Evolutionary conservation across 2,888 invertebrate species (phyloP).

Genomic region (Desoria tigrina): DNA sequence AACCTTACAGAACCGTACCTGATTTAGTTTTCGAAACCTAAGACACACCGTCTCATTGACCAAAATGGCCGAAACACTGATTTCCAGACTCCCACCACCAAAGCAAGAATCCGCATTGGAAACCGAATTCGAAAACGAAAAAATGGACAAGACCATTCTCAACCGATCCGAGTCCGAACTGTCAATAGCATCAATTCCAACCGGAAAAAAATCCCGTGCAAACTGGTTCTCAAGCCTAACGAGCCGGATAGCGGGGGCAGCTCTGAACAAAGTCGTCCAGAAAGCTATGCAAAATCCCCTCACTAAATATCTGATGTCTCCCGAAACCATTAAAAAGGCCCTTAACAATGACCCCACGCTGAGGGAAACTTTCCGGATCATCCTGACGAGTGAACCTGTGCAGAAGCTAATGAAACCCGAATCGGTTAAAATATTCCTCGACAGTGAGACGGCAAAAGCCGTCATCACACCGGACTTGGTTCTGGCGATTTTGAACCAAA

Average conservation of each 20-base stretch:
- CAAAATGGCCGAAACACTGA: too few species aligned
- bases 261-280: slow-evolving; percentile 15
- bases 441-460: slow-evolving; percentile 9
- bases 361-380: slow-evolving; percentile 24
- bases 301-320: slow-evolving; percentile 21
- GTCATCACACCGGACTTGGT: slow-evolving; percentile 14
- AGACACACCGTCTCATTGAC: too few species aligned
- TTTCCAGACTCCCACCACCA: too few species aligned
- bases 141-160: too few species aligned
- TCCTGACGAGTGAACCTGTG: slow-evolving; percentile 18
- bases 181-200: too few species aligned
- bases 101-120: too few species aligned
- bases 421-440: slow-evolving; percentile 16
- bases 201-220: too few species aligned
- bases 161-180: too few species aligned
- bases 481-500: slow-evolving; percentile 8
- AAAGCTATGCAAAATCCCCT: slow-evolving; percentile 21
- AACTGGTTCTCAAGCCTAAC: not conserved
- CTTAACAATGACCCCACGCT: slow-evolving; percentile 22
- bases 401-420: slow-evolving; percentile 24
- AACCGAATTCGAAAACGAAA: too few species aligned
- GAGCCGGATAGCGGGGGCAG: not conserved
- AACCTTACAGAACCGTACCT: too few species aligned
- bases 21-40: too few species aligned
- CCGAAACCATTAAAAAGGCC: slow-evolving; percentile 17